These are phyloP conservation scores for Apis cerana DNA, from an alignment of 1,140 invertebrate species.

Conservation along the genomic window DNA sequence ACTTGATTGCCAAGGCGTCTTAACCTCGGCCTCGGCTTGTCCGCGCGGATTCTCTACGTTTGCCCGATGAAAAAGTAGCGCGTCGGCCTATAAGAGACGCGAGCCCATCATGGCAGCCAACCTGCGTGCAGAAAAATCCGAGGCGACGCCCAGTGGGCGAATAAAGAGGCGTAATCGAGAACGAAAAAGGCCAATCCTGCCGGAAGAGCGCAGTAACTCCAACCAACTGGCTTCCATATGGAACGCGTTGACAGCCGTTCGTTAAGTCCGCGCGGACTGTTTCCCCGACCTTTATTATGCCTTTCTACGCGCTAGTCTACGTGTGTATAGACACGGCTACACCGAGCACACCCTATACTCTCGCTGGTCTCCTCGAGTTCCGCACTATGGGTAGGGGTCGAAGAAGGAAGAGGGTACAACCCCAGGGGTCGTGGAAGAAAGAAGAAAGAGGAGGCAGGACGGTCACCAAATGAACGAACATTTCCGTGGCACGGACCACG, in stretches of 20 bases:
- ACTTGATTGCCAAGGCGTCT: constrained; percentile 81
- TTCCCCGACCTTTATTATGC: constrained; percentile 72
- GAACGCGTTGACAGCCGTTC: constrained; percentile 43
- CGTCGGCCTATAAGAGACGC: constrained; percentile 67
- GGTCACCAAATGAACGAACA: constrained; percentile 61
- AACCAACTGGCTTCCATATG: constrained; percentile 61
- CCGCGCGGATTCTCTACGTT: constrained; percentile 60
- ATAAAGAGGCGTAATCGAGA: constrained; percentile 74
- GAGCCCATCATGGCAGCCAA: constrained; percentile 60
- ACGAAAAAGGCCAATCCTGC: constrained; percentile 72
- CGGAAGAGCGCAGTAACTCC: constrained; percentile 25
- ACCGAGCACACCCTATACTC: constrained; percentile 37
- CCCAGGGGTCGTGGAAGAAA: constrained; percentile 33
- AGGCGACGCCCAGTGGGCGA: constrained; percentile 69
- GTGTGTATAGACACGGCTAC: constrained; percentile 53
- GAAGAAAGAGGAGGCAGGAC: constrained; percentile 45
- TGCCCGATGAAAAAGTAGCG: constrained; percentile 15
- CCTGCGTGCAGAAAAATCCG: constrained; percentile 63
- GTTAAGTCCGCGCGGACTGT: constrained; percentile 76
- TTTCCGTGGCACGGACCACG: constrained; percentile 71
- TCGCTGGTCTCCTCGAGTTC: constrained; percentile 29
- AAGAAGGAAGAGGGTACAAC: constrained; percentile 52
- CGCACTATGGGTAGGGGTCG: constrained; percentile 5
- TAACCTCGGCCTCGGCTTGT: constrained; percentile 74
- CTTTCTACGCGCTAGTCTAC: constrained; percentile 61